Evolutionary conservation across 2,888 invertebrate species (phyloP).

Genomic region (Cephus rjabovi): DNA sequence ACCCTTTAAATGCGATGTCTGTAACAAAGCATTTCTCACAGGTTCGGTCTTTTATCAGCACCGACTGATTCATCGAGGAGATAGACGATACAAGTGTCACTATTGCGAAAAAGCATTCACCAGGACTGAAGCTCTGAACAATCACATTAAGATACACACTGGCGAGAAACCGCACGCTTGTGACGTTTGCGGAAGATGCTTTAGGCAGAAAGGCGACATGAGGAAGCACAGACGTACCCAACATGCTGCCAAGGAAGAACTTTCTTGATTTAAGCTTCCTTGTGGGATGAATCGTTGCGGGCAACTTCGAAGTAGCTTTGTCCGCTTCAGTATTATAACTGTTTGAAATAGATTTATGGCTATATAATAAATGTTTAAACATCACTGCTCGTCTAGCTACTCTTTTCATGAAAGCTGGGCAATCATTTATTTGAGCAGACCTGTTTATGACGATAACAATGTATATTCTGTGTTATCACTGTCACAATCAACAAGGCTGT

Average conservation of each 20-base stretch:
- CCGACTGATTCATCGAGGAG: constrained; percentile 73
- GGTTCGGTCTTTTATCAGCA: constrained; percentile 76
- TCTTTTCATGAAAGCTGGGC: neutral
- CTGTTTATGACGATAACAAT: neutral
- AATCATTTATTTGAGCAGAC: neutral
- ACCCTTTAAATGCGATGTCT: constrained; percentile 73
- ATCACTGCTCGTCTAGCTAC: neutral
- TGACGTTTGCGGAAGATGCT: constrained; percentile 55
- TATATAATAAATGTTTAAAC: neutral
- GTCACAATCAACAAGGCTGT: neutral
- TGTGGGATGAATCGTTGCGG: neutral
- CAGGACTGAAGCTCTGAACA: constrained; percentile 74
- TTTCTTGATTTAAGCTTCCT: neutral
- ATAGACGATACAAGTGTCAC: constrained; percentile 74
- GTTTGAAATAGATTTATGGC: neutral
- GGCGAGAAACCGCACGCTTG: constrained; percentile 59
- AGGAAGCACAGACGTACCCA: constrained; percentile 54
- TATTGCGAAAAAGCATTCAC: constrained; percentile 75
- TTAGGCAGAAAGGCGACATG: constrained; percentile 59
- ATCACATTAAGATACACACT: constrained; percentile 74
- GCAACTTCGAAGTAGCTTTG: neutral
- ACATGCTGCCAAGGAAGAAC: constrained; percentile 30
- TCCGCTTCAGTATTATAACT: neutral
- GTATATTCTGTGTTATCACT: neutral
- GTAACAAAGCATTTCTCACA: constrained; percentile 73